A percentile compares a stretch with the other conserved stretches of the same genome.
Conservation (phyloP, 1,140 invertebrate genomes). For the Oncopodura yosiiana region DNA sequence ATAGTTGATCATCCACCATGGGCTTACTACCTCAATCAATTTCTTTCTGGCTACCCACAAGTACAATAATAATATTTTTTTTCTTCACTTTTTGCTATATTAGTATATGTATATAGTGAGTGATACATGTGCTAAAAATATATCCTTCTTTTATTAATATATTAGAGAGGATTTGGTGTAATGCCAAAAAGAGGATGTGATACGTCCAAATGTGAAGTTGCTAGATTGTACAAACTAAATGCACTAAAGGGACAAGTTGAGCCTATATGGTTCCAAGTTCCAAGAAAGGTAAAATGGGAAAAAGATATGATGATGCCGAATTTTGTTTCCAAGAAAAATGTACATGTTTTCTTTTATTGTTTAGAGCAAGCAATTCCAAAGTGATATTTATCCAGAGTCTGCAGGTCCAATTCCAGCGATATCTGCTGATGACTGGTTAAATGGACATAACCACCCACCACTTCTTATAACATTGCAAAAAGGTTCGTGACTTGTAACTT, state of each 20-base stretch:
- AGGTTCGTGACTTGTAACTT: conserved; percentile 43
- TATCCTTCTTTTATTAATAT: conserved; percentile 25
- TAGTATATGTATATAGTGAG: not conserved
- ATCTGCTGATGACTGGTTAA: conserved; percentile 77
- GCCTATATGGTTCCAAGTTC: conserved; percentile 89
- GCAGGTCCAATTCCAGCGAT: conserved; percentile 68
- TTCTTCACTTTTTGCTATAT: not conserved
- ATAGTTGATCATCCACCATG: conserved; percentile 73
- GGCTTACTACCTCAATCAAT: conserved; percentile 81
- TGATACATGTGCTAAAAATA: not conserved
- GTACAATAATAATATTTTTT: conserved; percentile 35
- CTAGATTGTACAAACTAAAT: conserved; percentile 85
- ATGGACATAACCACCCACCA: conserved; percentile 68
- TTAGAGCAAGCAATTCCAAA: conserved; percentile 65
- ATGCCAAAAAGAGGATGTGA: conserved; percentile 90
- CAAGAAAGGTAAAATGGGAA: conserved; percentile 55
- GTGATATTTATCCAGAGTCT: conserved; percentile 89
- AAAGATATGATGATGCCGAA: not conserved
- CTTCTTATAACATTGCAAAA: conserved; percentile 74
- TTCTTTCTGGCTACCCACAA: conserved; percentile 79
- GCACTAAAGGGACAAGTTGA: conserved; percentile 76
- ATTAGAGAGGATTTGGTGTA: conserved; percentile 72
- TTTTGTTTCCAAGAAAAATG: not conserved
- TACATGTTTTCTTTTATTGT: conserved; percentile 27
- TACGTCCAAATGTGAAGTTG: conserved; percentile 70